These are phyloP conservation scores for Pseudochaenichthys georgianus DNA, from an alignment of 2,797 vertebrate genomes.

Conservation along the genomic window DNA sequence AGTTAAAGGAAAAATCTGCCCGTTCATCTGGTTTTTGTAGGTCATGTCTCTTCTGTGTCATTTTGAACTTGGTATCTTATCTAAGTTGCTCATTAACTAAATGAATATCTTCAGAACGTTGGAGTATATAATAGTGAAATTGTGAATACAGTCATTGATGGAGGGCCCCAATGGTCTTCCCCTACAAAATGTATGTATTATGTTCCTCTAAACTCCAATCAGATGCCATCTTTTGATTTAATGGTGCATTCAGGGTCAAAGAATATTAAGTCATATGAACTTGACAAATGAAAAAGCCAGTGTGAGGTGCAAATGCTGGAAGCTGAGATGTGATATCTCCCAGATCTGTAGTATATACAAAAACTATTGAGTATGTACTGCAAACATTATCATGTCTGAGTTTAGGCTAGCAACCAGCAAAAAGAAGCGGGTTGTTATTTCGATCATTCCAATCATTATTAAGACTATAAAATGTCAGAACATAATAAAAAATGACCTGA, in stretches of 20 bases:
- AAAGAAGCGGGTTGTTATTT: no score
- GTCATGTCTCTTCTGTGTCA: neutral
- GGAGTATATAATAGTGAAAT: no score
- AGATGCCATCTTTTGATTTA: neutral
- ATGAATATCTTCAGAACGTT: neutral
- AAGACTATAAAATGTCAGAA: no score
- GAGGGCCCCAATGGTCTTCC: no score
- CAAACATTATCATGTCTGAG: no score
- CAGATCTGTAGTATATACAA: neutral
- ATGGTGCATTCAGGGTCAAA: constrained; percentile 7
- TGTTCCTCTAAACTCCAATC: no score
- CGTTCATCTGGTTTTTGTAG: neutral
- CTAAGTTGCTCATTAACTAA: neutral
- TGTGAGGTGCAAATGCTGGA: neutral
- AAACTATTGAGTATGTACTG: neutral
- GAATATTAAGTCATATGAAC: neutral
- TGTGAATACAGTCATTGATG: neutral
- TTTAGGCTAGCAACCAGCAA: no score
- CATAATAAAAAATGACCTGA: no score
- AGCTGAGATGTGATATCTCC: neutral
- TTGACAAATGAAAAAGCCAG: neutral
- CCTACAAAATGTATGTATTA: no score
- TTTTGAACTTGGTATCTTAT: neutral
- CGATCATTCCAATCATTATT: no score
- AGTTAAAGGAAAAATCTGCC: constrained; percentile 44